Evolutionary conservation across 2,113 vertebrate species (phyloP), one percentile per base, ranked within the genome.

Genomic region (Cyprinodon variegatus): DNA sequence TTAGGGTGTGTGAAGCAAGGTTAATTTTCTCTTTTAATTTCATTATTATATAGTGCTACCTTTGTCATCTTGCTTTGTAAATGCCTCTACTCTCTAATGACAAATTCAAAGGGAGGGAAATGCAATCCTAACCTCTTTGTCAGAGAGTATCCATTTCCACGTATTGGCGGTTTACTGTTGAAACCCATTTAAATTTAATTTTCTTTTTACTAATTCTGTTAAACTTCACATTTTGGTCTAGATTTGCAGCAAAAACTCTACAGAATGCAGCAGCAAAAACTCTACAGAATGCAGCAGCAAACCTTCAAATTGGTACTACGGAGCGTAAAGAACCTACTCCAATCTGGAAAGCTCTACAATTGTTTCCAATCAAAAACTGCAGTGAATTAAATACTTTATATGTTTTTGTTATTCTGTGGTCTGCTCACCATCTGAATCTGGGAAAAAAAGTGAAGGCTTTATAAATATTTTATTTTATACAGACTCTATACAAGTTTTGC

Each of bases 91-190:
- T 64, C 17, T 71, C 53, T 61, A 48, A 61, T 39, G 65, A 60
- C 53, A 59, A 70, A 71, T 46, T 50, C 17, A 73, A 70, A 68
- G 11, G 68, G 39, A 76, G 41, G 59, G 4, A 17, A 29, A 40
- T 22, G 15, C 66, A 43, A 13, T 64, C 57, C 57, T 74, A 69
- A 65, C 40, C 37, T 81, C 65, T 84, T 57, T 78, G 68, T 22
- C n/a, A 66, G 41, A 20, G 14, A 78, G 20, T 64, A n/a, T 40
- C 61, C 6, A 61, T 22, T 15, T 36, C 11, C 38, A 63, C 61
- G 13, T 12, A 15, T 38, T 69, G 43, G 62, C 40, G 15, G 22
- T 63, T 69, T 17, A 38, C 65, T 63, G 39, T 39, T 77, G 22
- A 64, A 43, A 61, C 62, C 61, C 65, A 65, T 74, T 50, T 65